Percentiles rank a stretch among this genome's conserved stretches.
Conservation (phyloP, 2,113 vertebrate species). For the Ctenomys sociabilis region DNA sequence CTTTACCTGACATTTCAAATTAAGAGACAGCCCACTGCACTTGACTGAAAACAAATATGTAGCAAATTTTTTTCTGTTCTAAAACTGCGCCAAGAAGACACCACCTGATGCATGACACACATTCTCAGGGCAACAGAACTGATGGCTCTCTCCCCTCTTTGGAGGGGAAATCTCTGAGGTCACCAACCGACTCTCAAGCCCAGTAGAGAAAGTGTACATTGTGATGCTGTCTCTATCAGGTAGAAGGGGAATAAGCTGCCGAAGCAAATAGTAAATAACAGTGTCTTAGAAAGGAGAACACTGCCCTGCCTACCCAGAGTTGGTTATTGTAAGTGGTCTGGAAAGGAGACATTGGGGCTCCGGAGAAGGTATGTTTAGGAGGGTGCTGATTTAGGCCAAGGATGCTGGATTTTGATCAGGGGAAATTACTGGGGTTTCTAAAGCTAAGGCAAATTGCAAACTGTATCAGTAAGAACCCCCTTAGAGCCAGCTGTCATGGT, state of each 20-base stretch:
- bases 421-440: not conserved
- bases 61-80: not conserved
- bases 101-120: not conserved
- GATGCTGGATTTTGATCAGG: not conserved
- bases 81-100: not conserved
- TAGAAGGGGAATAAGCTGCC: not conserved
- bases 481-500: not conserved
- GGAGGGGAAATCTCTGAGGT: not conserved
- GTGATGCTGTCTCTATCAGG: not conserved
- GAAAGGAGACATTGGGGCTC: not conserved
- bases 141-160: not conserved
- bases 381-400: not conserved
- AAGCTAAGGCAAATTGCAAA: not conserved
- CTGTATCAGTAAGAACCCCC: not conserved
- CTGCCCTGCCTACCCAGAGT: not conserved
- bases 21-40: not conserved
- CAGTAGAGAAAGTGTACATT: not conserved
- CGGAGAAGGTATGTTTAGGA: not conserved
- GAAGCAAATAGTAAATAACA: not conserved
- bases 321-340: not conserved
- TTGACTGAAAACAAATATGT: not conserved
- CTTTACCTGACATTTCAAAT: not conserved
- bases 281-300: not conserved
- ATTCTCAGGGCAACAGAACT: not conserved
- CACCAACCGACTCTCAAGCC: not conserved